These are phyloP conservation scores for Caerostris darwini DNA, from an alignment of 1,140 invertebrate species.

Conservation along the genomic window DNA sequence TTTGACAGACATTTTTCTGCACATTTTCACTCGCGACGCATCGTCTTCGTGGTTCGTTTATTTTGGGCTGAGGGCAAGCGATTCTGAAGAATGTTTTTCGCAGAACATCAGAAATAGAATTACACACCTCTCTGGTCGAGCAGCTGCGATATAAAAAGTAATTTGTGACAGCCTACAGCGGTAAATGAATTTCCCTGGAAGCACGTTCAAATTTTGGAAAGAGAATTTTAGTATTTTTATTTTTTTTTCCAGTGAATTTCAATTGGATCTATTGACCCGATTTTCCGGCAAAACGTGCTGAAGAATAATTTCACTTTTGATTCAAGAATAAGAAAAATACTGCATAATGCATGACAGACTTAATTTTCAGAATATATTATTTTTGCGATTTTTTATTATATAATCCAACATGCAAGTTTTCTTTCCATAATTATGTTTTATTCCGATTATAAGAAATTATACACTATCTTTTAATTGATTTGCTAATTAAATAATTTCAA, in stretches of 20 bases:
- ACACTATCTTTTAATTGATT: no score
- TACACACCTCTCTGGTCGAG: neutral
- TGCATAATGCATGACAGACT: no score
- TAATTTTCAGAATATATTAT: no score
- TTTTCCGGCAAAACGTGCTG: no score
- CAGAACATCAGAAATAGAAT: neutral
- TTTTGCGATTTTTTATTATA: no score
- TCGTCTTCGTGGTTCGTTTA: neutral
- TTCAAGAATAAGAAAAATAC: no score
- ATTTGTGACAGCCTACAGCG: neutral
- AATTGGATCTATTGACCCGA: neutral
- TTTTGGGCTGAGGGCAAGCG: neutral
- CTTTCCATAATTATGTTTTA: no score
- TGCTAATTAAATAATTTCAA: no score
- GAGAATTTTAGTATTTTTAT: neutral
- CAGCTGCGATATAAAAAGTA: neutral
- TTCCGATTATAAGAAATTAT: no score
- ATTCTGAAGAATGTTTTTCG: neutral
- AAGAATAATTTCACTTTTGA: no score
- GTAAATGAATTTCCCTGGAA: neutral
- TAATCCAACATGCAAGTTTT: no score
- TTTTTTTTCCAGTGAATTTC: neutral
- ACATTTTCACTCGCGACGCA: neutral
- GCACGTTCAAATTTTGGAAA: neutral
- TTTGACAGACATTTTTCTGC: slow-evolving; percentile 25